A percentile compares a stretch with the other conserved stretches of the same genome.
These are phyloP conservation scores for Oreochromis niloticus DNA, from an alignment of 2,113 vertebrate species.

Conservation along the genomic window DNA sequence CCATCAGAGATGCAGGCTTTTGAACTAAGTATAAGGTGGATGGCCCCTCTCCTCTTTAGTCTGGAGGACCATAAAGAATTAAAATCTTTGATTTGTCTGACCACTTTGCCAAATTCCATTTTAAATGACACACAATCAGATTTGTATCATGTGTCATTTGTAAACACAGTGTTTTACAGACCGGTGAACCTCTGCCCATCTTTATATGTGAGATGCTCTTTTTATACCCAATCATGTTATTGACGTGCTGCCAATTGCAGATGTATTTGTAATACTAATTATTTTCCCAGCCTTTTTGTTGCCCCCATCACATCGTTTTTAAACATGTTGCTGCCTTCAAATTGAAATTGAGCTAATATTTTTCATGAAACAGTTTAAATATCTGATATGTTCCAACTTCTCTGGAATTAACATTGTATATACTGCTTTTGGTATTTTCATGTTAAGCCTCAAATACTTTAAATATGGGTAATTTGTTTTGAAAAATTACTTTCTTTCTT, in stretches of 20 bases:
- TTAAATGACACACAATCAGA: background rate
- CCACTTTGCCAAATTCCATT: background rate
- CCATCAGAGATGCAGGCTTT: background rate
- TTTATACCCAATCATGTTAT: background rate
- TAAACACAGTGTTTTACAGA: background rate
- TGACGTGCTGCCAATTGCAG: background rate
- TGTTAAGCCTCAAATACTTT: background rate
- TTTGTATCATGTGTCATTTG: background rate
- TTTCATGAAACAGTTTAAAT: background rate
- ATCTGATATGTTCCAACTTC: background rate
- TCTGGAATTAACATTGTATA: background rate
- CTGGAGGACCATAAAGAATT: background rate
- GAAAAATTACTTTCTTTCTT: background rate
- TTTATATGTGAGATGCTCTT: background rate
- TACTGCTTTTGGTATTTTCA: background rate
- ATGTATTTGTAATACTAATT: background rate
- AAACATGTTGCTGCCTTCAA: background rate
- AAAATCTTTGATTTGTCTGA: background rate
- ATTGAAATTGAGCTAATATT: background rate
- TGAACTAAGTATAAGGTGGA: background rate
- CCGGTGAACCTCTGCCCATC: background rate
- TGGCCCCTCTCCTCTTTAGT: background rate
- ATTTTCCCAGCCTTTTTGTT: background rate
- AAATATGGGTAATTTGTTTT: background rate
- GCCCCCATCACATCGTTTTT: fast-evolving